Evolutionary conservation across 1,140 invertebrate genomes (phyloP).

Genomic region (Pseudomyrmex gracilis): DNA sequence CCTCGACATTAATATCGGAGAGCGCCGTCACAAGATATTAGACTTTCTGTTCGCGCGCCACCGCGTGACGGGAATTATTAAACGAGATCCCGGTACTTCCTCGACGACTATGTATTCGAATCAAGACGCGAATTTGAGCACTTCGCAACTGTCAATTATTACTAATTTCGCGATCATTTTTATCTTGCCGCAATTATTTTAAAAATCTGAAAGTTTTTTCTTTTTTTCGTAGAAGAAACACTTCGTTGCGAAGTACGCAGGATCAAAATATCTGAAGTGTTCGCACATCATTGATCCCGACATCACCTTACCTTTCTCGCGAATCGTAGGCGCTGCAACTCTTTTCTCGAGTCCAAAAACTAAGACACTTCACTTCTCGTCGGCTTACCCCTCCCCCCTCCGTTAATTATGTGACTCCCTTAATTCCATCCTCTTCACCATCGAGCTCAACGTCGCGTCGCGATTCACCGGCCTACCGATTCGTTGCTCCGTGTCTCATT

Average conservation of each 20-base stretch:
- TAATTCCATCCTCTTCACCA: conserved; percentile 22
- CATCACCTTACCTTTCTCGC: neutral
- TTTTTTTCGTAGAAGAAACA: conserved; percentile 13
- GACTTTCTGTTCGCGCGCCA: conserved; percentile 9
- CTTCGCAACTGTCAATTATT: conserved; percentile 21
- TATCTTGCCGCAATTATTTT: neutral
- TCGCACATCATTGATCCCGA: conserved; percentile 10
- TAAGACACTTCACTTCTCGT: neutral
- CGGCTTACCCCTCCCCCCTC: neutral
- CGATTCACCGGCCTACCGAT: neutral
- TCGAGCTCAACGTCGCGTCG: conserved; percentile 18
- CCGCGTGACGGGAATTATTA: conserved; percentile 30
- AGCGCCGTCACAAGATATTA: conserved; percentile 39
- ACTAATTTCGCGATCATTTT: neutral
- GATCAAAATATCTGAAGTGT: neutral
- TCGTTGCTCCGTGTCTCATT: conserved; percentile 60
- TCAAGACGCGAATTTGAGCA: neutral
- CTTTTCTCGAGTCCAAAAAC: conserved; percentile 3
- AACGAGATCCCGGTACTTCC: conserved; percentile 12
- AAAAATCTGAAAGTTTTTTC: neutral
- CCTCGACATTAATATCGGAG: conserved; percentile 32
- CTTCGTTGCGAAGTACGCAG: conserved; percentile 6
- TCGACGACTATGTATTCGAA: conserved; percentile 13
- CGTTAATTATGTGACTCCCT: neutral
- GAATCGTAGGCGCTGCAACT: conserved; percentile 20